Evolutionary conservation across 2,113 vertebrate genomes (phyloP), one percentile per base, ranked within the genome.

Genomic region (Microcebus murinus): DNA sequence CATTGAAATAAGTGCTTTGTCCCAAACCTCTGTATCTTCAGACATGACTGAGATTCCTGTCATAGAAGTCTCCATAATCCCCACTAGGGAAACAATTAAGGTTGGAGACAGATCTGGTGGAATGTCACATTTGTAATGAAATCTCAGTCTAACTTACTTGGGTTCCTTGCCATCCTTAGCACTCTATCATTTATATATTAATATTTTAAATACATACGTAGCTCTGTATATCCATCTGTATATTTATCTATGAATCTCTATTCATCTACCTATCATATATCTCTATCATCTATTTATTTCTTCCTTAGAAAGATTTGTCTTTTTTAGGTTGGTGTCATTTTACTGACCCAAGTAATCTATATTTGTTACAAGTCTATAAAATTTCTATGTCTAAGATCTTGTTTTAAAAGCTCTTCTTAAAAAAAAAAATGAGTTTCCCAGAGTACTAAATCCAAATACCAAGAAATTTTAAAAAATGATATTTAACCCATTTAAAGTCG

Each of bases 401-500:
- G 11, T 83, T 74, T 68, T 29, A 77, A 93, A 91, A 90, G 12
- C 17, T 65, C 21, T 18, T 95, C 71, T 94, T 79, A 4, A 52
- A 52, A 4, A 14, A 50, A 52, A 70, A 84, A 89, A 74, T 57
- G 27, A 82, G 20, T 34, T 97, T 83, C 29, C 42, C 18, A 50
- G 70, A 50, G 6, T 89, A 81, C 25, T 89, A 68, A 81, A 55
- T 91, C 61, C 6, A 87, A 93, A 93, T 25, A 67, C 14, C 11
- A 68, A 74, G 39, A 79, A 79, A 84, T 63, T 63, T 63, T 3
- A 48, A 92, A 79, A 4, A 81, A 73, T 74, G 2, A 2, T 42
- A 25, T 74, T 80, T 90, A 95, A 95, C 11, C 11, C 12, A 90
- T 80, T 59, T 87, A 76, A 4, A 93, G 34, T 81, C 9, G 82